These are phyloP conservation scores for Scyliorhinus canicula DNA, from an alignment of 2,797 vertebrate species.

Conservation along the genomic window DNA sequence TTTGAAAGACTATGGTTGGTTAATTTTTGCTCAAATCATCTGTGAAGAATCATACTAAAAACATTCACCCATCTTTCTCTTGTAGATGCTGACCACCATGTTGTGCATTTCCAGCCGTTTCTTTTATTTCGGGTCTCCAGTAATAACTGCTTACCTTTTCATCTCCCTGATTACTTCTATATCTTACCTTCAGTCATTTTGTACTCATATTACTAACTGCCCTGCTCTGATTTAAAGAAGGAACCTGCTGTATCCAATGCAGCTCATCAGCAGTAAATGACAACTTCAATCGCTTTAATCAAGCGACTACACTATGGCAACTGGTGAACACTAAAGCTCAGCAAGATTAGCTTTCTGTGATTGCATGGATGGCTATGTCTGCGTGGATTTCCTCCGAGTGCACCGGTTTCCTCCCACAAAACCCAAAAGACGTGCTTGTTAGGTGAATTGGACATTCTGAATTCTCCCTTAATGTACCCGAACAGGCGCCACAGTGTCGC, in stretches of 20 bases:
- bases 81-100: no score
- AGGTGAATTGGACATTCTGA: no score
- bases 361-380: no score
- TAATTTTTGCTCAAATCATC: neutral
- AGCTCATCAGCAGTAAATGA: neutral
- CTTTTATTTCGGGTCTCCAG: neutral
- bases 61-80: no score
- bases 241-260: neutral
- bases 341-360: neutral
- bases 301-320: neutral
- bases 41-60: neutral
- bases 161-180: no score
- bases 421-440: no score
- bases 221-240: neutral
- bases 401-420: no score
- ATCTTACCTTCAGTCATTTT: neutral
- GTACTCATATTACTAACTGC: neutral
- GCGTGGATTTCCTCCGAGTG: no score
- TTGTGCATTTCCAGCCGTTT: neutral
- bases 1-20: neutral
- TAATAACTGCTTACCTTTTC: neutral
- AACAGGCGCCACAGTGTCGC: no score
- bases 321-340: neutral
- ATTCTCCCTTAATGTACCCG: no score
- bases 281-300: neutral